Conservation (phyloP, 2,113 vertebrate genomes). For the Trinectes maculatus region DNA sequence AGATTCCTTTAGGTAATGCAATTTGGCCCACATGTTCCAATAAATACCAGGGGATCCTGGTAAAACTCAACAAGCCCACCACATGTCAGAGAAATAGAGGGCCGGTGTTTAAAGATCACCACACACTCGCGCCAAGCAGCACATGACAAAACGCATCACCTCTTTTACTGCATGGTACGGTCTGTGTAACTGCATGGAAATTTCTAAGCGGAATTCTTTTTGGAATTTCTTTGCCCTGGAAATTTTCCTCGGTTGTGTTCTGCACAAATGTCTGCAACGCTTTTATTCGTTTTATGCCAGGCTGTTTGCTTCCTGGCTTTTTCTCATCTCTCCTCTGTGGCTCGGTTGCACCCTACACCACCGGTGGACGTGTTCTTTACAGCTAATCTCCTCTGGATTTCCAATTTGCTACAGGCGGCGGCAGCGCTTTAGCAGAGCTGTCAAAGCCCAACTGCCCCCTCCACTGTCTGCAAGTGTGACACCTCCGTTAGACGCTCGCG, state of each 20-base stretch:
- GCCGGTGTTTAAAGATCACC: conserved; percentile 55
- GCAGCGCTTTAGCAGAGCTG: conserved; percentile 64
- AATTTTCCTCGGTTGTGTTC: conserved; percentile 4
- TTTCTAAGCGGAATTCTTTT: conserved; percentile 10
- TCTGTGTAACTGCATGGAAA: conserved; percentile 15
- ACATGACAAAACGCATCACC: conserved; percentile 37
- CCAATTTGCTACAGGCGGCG: conserved; percentile 78
- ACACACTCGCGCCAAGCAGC: conserved; percentile 42
- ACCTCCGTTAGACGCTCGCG: conserved; percentile 77
- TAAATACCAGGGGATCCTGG: conserved; percentile 56
- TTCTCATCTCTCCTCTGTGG: conserved; percentile 29
- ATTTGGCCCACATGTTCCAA: conserved; percentile 65
- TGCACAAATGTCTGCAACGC: conserved; percentile 19
- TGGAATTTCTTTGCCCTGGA: conserved; percentile 18
- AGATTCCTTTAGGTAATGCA: conserved; percentile 77
- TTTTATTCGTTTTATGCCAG: conserved; percentile 27
- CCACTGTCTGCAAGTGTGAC: conserved; percentile 72
- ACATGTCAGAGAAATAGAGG: conserved; percentile 45
- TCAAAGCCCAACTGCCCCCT: conserved; percentile 54
- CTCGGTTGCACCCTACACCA: conserved; percentile 48
- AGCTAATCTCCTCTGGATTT: conserved; percentile 83
- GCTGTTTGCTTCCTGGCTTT: conserved; percentile 46
- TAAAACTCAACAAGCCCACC: conserved; percentile 53
- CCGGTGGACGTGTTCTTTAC: conserved; percentile 76
- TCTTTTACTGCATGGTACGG: conserved; percentile 12